Evolutionary conservation across 1,140 invertebrate species (phyloP).

Genomic region (Philotrypesis tridentata): DNA sequence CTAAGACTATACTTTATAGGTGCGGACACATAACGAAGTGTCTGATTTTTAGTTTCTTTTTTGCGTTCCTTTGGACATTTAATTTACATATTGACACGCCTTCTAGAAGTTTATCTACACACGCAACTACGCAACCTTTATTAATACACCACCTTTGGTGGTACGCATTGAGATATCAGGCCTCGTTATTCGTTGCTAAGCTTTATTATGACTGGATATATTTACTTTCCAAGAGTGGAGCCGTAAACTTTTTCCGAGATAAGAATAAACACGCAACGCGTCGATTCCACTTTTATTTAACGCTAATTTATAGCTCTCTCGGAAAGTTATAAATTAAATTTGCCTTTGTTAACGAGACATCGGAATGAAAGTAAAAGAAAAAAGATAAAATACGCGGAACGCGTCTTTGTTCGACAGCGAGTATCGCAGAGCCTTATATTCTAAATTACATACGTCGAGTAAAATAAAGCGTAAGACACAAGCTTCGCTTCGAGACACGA

Average conservation of each 20-base stretch:
- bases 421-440: conserved; percentile 2
- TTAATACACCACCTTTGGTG: not conserved
- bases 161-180: not conserved
- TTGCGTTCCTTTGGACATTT: not conserved
- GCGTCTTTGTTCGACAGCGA: not conserved
- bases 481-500: not conserved
- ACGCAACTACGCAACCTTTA: not conserved
- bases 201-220: not conserved
- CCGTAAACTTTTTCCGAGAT: not conserved
- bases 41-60: not conserved
- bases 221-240: not conserved
- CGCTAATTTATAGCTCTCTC: no score
- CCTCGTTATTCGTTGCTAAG: not conserved
- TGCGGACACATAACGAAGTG: not conserved
- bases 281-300: no score
- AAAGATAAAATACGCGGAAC: not conserved
- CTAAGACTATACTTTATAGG: not conserved
- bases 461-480: not conserved
- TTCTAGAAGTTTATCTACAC: not conserved
- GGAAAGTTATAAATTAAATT: no score
- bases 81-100: not conserved
- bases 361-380: not conserved
- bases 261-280: no score
- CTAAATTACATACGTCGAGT: not conserved
- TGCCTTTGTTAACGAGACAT: no score